Base-by-base conservation (phyloP, 2,797 vertebrate species). In the Artibeus jamaicensis region DNA sequence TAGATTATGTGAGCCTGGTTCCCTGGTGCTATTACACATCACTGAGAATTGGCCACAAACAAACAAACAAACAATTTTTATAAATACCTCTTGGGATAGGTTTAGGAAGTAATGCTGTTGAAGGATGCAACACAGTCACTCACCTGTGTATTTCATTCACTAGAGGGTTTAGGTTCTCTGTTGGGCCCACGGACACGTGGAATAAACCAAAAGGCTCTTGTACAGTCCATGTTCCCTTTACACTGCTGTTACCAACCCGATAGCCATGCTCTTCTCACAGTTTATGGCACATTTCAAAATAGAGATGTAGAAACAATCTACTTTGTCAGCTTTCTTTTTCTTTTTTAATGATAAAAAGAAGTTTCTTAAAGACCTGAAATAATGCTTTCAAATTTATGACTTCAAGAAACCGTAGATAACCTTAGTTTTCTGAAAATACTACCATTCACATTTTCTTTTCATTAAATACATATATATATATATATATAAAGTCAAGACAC, bases 281-380 rank as follows among this genome's bases (percentile, higher is more conserved):
- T 3, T 44, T 46, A 18, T 26, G 50, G n/a, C 68, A 82, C 5
- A 70, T 70, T 81, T 67, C 24, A 39, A 32, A 65, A 48, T 46
- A 42, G 39, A 48, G 78, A 92, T 46, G 29, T 34, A 86, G 22
- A 39, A 18, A 86, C 10, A 6, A 15, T 26, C 19, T 44, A 26
- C 48, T 71, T 29, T 12, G 29, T 70, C 26, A 77, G 29, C 15
- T 86, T 91, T 57, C 32, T 32, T 46, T 55, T 57, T 76, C 37
- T 21, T 42, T 68, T 55, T 67, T 29, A 86, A 67, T 53, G 26
- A 59, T 77, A 71, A 46, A 82, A 29, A 53, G 9, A 39, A 44
- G 10, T 76, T 71, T 91, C 32, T 85, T 42, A 42, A 42, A 71
- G 37, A 94, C 85, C n/a, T 86, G 5, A 5, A 91, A 15, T 93